These are phyloP conservation scores for Cryptomyrus ogoouensis DNA, from an alignment of 2,113 vertebrate genomes.

Conservation along the genomic window DNA sequence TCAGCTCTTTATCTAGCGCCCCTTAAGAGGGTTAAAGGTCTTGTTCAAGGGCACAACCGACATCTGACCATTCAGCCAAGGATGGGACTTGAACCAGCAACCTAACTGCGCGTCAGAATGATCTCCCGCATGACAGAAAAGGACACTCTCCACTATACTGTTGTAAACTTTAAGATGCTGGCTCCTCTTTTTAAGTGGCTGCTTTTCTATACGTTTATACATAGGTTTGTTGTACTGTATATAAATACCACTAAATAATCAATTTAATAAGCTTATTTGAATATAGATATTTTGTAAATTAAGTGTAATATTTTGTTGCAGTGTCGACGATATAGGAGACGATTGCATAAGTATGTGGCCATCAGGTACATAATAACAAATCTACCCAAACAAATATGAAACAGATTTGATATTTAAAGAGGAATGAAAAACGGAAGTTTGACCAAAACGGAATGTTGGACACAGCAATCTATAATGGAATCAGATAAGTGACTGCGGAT, in stretches of 20 bases:
- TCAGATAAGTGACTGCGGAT: conserved; percentile 14
- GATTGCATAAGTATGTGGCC: not conserved
- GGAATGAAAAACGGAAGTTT: not conserved
- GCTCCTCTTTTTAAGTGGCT: not conserved
- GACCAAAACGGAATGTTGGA: conserved; percentile 1
- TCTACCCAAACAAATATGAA: not conserved
- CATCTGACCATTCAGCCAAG: not conserved
- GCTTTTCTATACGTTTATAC: not conserved
- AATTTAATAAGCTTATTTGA: not conserved
- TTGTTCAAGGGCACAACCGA: not conserved
- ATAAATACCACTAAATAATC: not conserved
- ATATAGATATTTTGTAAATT: not conserved
- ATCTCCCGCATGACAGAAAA: not conserved
- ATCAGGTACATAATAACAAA: not conserved
- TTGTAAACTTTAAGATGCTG: not conserved
- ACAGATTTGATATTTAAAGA: not conserved
- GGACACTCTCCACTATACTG: not conserved
- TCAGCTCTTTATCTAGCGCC: not conserved
- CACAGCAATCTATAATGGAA: conserved; percentile 20
- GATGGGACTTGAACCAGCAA: not conserved
- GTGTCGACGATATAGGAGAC: not conserved
- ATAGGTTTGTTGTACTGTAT: not conserved
- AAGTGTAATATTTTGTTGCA: not conserved
- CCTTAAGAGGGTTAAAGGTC: not conserved
- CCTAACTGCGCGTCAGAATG: not conserved